A percentile compares a stretch with the other conserved stretches of the same genome.
These are phyloP conservation scores for Cliona cf. orientalis DNA, from an alignment of 37 sponge, comb jelly and placozoan genomes.

Conservation along the genomic window DNA sequence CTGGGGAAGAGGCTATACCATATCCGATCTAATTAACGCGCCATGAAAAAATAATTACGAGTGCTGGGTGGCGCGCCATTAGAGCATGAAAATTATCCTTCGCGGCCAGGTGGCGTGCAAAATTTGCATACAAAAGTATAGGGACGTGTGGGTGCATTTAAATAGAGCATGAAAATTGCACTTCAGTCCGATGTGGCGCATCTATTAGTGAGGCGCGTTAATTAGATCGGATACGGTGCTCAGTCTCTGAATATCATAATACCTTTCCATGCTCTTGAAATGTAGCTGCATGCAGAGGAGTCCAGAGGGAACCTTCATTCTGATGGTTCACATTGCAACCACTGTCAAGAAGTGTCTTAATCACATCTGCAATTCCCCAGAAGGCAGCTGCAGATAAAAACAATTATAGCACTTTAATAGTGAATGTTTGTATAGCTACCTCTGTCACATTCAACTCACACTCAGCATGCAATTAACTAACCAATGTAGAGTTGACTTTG, in stretches of 20 bases:
- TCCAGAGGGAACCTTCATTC: constrained; percentile 14
- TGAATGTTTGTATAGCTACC: too few relatives aligned
- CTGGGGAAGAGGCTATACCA: too few relatives aligned
- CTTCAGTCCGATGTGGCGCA: too few relatives aligned
- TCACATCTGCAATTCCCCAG: constrained; percentile 19
- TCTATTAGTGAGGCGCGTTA: too few relatives aligned
- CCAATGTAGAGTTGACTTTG: constrained; percentile 21
- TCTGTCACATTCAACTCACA: background rate
- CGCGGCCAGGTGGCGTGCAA: too few relatives aligned
- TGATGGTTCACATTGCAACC: constrained; percentile 7
- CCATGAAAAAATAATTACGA: too few relatives aligned
- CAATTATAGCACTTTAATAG: background rate
- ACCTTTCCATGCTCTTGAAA: constrained; percentile 35
- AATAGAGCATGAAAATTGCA: too few relatives aligned
- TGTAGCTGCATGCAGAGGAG: constrained; percentile 30
- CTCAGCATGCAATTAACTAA: background rate
- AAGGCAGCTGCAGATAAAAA: background rate
- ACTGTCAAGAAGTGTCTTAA: background rate
- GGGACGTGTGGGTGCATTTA: too few relatives aligned
- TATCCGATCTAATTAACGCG: too few relatives aligned
- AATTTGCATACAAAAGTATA: too few relatives aligned
- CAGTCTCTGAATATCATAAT: background rate
- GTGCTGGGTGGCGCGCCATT: too few relatives aligned
- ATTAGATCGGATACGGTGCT: background rate
- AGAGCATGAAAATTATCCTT: too few relatives aligned